Conservation (phyloP, 2,113 vertebrate species). For the Oxygymnocypris stewartii region DNA sequence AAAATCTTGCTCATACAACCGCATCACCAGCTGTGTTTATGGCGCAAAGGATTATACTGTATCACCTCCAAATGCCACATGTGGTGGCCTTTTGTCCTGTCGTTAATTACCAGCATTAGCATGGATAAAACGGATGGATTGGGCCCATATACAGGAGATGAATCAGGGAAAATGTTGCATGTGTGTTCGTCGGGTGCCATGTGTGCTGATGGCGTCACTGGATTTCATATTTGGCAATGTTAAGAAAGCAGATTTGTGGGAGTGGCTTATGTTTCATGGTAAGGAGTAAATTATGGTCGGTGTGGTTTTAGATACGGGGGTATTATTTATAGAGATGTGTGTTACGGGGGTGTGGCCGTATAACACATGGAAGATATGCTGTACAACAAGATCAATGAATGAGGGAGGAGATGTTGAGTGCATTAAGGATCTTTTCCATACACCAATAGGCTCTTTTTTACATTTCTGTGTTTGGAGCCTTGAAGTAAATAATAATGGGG, state of each 20-base stretch:
- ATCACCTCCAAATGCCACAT: constrained; percentile 39
- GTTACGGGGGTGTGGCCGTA: background rate
- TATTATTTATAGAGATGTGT: background rate
- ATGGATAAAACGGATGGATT: constrained; percentile 27
- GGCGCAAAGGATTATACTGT: constrained; percentile 27
- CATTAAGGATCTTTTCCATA: background rate
- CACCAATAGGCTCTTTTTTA: background rate
- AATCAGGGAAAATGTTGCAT: constrained; percentile 7
- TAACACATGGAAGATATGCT: constrained; percentile 4
- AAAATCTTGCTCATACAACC: constrained; percentile 41
- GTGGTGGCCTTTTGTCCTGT: constrained; percentile 9
- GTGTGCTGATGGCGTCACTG: background rate
- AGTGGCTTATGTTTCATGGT: background rate
- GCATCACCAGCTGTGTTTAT: constrained; percentile 46
- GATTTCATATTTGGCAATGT: background rate
- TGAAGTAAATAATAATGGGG: background rate
- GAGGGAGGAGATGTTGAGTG: background rate
- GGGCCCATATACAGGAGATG: background rate
- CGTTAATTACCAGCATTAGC: constrained; percentile 38
- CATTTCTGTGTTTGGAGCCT: background rate
- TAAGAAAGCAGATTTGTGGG: constrained; percentile 15
- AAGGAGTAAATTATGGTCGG: background rate
- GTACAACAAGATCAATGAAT: constrained; percentile 6
- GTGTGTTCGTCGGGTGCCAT: background rate
- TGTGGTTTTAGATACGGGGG: background rate